Evolutionary conservation across 2,888 invertebrate species (phyloP), one percentile per base, ranked within the genome.

Genomic region (Drosophila nigricruria): DNA sequence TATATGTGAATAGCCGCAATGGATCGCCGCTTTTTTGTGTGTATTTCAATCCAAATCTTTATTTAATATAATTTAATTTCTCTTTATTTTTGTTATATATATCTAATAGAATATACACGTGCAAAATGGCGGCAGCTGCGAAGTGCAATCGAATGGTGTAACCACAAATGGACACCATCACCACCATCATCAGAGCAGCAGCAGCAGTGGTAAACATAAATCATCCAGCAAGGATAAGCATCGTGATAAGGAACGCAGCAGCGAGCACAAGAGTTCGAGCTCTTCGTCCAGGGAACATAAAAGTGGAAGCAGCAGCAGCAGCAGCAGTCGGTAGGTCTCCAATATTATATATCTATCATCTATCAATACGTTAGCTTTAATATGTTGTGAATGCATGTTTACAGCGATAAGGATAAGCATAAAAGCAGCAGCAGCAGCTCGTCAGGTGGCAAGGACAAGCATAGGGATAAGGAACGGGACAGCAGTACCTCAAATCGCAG

Each of bases 131-230:
- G 85, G 83, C 68, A 86, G 79, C 80, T 56, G 88, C 72, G 80
- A 83, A 70, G 82, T 83, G 70, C 87, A 91, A 93, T 94, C 96
- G 93, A 97, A 97, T 94, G 97, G 97, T 69, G 94, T 96, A 91
- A 96, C 96, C 90, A 96, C 96, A 88, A 96, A 97, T 93, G 97
- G 97, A 61, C 96, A 89, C 52, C 70, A 85, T 92, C 96, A 89
- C 49, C 68, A 84, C 92, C 88, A 84, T 62, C 64, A 63, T 63
- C 57, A 57, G 73, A 62, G 77, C 30, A 94, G 66, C 94, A 94
- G 92, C 92, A 94, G 93, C 93, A 94, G 93, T 93, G 95, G 93
- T 77, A 95, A 95, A 89, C 95, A 95, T 92, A 95, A 95, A 92
- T 95, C 95, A 34, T 95, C 95, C 10, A 95, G 95, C 91, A 93